phyloP scores from a whole-genome alignment of 1,140 invertebrate genomes.

The Drosophila busckii region DNA sequence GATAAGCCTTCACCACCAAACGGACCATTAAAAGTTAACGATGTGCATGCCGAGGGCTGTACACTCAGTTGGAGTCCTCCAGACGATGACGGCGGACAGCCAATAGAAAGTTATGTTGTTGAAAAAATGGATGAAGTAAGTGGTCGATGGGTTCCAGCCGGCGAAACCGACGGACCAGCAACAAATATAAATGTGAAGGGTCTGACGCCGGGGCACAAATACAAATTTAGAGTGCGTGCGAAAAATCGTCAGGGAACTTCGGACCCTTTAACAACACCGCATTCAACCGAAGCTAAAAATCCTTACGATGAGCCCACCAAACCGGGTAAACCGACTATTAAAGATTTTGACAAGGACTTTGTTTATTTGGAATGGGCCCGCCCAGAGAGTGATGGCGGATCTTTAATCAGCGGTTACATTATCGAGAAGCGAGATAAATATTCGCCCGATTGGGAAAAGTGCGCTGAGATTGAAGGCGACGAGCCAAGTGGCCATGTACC shows the following conservation, averaged over 20 bases:
- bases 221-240: slow-evolving; percentile 96
- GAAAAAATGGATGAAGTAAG: slow-evolving; percentile 97
- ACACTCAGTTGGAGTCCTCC: slow-evolving; percentile 92
- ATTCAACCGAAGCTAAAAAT: slow-evolving; percentile 98
- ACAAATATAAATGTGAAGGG: slow-evolving; percentile 88
- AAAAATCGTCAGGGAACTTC: slow-evolving; percentile 98
- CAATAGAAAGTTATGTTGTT: slow-evolving; percentile 93
- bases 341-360: slow-evolving; percentile 95
- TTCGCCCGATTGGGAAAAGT: slow-evolving; percentile 92
- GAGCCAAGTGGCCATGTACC: slow-evolving; percentile 90
- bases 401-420: slow-evolving; percentile 94
- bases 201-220: slow-evolving; percentile 93
- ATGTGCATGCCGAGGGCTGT: slow-evolving; percentile 88
- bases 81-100: slow-evolving; percentile 92
- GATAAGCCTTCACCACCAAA: slow-evolving; percentile 94
- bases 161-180: slow-evolving; percentile 90
- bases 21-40: slow-evolving; percentile 90
- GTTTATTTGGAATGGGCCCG: slow-evolving; percentile 97
- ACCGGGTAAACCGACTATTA: slow-evolving; percentile 92
- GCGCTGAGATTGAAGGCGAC: slow-evolving; percentile 90
- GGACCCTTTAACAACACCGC: slow-evolving; percentile 92
- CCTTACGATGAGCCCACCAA: slow-evolving; percentile 94
- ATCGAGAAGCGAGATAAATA: slow-evolving; percentile 98
- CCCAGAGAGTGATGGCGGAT: slow-evolving; percentile 91
- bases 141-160: slow-evolving; percentile 94